These are phyloP conservation scores for Chrysodeixis includens DNA, from an alignment of 2,888 invertebrate genomes.

Conservation along the genomic window DNA sequence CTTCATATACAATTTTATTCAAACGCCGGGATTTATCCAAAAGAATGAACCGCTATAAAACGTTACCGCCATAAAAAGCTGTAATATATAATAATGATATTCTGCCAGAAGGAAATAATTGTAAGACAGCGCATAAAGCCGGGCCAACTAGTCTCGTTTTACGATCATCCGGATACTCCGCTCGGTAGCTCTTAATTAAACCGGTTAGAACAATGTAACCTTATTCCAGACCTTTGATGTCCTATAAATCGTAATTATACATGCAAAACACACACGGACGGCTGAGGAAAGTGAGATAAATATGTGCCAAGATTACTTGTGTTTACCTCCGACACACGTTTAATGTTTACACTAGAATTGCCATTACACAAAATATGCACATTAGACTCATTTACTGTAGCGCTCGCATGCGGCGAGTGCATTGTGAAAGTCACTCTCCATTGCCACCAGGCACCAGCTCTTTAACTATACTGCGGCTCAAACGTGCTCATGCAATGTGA, in stretches of 20 bases:
- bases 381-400: conserved; percentile 32
- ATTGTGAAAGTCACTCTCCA: conserved; percentile 51
- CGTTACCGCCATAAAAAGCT: conserved; percentile 75
- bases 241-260: conserved; percentile 64
- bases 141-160: conserved; percentile 65
- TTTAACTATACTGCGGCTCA: conserved; percentile 28
- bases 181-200: conserved; percentile 73
- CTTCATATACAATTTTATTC: conserved; percentile 47
- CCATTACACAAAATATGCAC: conserved; percentile 36
- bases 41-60: conserved; percentile 70
- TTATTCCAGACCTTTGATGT: conserved; percentile 60
- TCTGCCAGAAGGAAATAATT: conserved; percentile 75
- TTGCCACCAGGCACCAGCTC: conserved; percentile 32
- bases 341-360: conserved; percentile 33
- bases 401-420: conserved; percentile 35
- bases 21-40: conserved; percentile 55
- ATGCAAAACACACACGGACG: conserved; percentile 53
- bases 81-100: conserved; percentile 74
- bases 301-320: conserved; percentile 43
- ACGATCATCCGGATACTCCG: conserved; percentile 66
- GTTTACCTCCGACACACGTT: conserved; percentile 22
- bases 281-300: conserved; percentile 52
- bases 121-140: conserved; percentile 71
- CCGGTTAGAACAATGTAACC: conserved; percentile 65
- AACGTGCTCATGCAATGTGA: conserved; percentile 34